phyloP scores from a whole-genome alignment of 2,888 invertebrate genomes.

The Folsomia candida region DNA sequence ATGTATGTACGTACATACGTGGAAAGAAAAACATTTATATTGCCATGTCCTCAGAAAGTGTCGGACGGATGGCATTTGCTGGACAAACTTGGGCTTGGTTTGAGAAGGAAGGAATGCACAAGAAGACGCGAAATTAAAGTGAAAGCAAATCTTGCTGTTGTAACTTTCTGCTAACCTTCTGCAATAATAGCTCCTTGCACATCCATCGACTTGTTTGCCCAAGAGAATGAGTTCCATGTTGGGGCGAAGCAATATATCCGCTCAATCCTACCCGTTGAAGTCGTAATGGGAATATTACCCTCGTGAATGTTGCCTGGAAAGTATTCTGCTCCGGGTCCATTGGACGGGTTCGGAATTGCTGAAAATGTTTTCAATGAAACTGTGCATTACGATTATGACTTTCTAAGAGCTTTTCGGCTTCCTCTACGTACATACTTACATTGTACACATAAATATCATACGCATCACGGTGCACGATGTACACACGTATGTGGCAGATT shows the following conservation, averaged over 20 bases:
- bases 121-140: not conserved
- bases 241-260: constrained; percentile 41
- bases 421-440: too few relatives aligned
- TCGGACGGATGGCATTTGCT: too few relatives aligned
- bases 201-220: constrained; percentile 32
- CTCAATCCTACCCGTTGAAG: constrained; percentile 18
- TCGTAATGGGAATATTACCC: constrained; percentile 24
- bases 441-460: too few relatives aligned
- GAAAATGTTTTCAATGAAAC: not conserved
- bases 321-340: not conserved
- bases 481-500: too few relatives aligned
- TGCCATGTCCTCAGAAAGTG: not conserved
- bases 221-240: constrained; percentile 38
- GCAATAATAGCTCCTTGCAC: constrained; percentile 16
- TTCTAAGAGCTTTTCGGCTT: too few relatives aligned
- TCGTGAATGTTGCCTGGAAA: constrained; percentile 14
- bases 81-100: too few relatives aligned
- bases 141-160: not conserved
- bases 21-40: not conserved
- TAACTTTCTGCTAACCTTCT: constrained; percentile 21
- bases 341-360: constrained; percentile 1
- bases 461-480: too few relatives aligned
- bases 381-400: too few relatives aligned
- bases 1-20: not conserved
- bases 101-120: too few relatives aligned